Evolutionary conservation across 2,888 invertebrate species (phyloP), one percentile per base, ranked within the genome.

Genomic region (Liodrosophila aerea): DNA sequence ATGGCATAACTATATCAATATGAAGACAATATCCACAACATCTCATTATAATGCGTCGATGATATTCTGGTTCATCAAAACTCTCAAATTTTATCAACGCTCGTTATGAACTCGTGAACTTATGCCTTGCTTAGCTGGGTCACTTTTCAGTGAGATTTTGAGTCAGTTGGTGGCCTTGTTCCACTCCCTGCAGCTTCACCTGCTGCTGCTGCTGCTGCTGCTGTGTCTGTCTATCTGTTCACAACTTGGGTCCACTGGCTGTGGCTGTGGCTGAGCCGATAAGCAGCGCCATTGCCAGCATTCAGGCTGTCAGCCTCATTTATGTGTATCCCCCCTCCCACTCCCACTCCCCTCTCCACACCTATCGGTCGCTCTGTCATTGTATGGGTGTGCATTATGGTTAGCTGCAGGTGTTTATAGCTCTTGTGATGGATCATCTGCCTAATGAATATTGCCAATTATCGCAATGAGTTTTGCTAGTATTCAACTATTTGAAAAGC

Each of bases 371-470:
- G 22, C 22, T 22, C 52, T 46, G 47, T 31, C 41, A 51, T 50
- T 50, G 22, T 37, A 12, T 18, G 37, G n/a, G 9, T 53, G 30
- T 22, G 22, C 22, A 22, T n/a, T n/a, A n/a, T n/a, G n/a, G n/a
- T n/a, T n/a, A 50, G 34, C 40, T 52, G 44, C 49, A 57, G 68
- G 52, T 67, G 68, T 43, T 52, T 53, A 52, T 40, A 43, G 34
- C 53, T 30, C 33, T 13, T 13, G 30, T 59, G 47, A 59, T 59
- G 59, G 44, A 68, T 70, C 51, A 51, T 40, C 54, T 46, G 71
- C 22, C 34, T 60, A 60, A 60, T 60, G 52, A 56, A 45, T 46
- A 39, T 52, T 56, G 50, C 27, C 66, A 71, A 69, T 69, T 65
- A 69, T 56, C 51, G 52, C 41, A 36, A 49, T 60, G 56, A 47